These are phyloP conservation scores for Ectobius pallidus DNA, from an alignment of 2,888 invertebrate species.

Conservation along the genomic window DNA sequence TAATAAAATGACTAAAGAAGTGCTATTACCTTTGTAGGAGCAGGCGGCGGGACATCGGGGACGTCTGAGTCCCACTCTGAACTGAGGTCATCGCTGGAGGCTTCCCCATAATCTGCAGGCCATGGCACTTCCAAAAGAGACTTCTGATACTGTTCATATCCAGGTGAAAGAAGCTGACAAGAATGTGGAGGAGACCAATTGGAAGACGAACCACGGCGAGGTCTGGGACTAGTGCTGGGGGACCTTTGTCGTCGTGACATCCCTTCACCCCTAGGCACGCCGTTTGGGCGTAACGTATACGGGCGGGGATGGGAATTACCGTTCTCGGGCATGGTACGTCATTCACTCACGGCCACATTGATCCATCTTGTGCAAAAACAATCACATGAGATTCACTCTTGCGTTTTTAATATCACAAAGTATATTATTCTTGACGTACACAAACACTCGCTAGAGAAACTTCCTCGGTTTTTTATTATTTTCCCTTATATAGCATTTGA, in stretches of 20 bases:
- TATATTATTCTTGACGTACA: too few species aligned
- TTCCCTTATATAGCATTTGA: too few species aligned
- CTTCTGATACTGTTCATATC: constrained; percentile 79
- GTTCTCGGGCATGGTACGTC: constrained; percentile 21
- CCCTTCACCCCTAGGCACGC: background rate
- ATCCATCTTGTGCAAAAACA: background rate
- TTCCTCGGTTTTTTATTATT: too few species aligned
- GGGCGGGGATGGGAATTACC: background rate
- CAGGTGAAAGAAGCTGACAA: constrained; percentile 52
- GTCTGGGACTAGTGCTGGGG: constrained; percentile 7
- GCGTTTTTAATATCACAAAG: too few species aligned
- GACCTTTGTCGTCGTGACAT: background rate
- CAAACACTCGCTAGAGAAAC: too few species aligned
- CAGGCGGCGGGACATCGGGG: constrained; percentile 57
- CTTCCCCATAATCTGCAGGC: constrained; percentile 82
- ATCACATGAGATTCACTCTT: too few species aligned
- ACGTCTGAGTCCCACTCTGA: constrained; percentile 92
- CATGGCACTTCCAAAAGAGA: constrained; percentile 77
- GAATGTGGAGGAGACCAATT: background rate
- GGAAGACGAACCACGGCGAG: constrained; percentile 2
- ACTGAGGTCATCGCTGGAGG: constrained; percentile 89
- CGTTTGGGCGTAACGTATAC: background rate
- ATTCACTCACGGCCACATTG: background rate
- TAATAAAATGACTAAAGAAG: too few species aligned
- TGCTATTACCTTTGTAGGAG: constrained; percentile 48